Evolutionary conservation across 2,113 vertebrate species (phyloP).

Genomic region (Loxodonta africana): DNA sequence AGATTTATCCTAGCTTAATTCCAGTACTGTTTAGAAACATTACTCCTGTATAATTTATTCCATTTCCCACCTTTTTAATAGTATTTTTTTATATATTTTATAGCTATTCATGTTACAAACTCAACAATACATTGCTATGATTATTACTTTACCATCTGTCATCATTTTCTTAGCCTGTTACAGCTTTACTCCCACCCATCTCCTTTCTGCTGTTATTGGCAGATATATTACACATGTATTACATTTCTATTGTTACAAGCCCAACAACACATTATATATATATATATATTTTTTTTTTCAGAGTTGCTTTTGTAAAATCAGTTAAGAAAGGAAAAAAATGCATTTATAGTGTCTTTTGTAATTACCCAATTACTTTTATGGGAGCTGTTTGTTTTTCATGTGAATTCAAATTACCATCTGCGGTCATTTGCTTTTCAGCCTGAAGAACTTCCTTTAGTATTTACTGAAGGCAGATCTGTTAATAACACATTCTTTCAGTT

Average conservation of each 20-base stretch:
- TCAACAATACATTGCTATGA: neutral
- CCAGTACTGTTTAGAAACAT: neutral
- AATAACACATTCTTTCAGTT: neutral
- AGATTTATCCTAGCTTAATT: neutral
- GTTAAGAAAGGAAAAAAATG: neutral
- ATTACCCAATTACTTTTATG: slow-evolving; percentile 31
- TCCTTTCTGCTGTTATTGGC: neutral
- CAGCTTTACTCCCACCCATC: neutral
- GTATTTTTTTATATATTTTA: neutral
- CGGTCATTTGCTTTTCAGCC: too few species aligned
- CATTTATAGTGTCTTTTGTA: neutral
- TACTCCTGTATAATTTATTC: neutral
- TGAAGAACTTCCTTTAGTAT: too few species aligned
- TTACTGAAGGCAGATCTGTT: too few species aligned
- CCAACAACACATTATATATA: neutral
- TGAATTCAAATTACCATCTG: neutral
- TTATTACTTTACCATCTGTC: neutral
- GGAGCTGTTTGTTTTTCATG: neutral
- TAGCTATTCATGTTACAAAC: neutral
- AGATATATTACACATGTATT: neutral
- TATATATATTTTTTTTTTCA: neutral
- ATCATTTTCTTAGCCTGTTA: neutral
- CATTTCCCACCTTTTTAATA: neutral
- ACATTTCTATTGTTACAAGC: neutral
- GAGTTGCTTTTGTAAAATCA: slow-evolving; percentile 40